phyloP scores from a whole-genome alignment of 2,797 vertebrate genomes.

The Rhinogobio ventralis region DNA sequence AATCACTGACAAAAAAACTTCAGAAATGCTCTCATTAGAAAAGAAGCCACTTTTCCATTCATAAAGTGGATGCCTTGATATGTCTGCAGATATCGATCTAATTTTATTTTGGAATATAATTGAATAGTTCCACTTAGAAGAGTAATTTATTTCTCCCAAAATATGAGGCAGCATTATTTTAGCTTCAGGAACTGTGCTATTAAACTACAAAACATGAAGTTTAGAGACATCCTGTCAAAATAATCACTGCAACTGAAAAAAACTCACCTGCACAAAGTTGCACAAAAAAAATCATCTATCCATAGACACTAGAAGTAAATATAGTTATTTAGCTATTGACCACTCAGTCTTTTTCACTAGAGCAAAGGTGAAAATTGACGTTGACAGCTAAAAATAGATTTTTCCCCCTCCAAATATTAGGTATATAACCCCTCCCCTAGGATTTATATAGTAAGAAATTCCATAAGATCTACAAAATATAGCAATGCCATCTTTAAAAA shows the following conservation, averaged over 20 bases:
- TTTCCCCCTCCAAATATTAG: slow-evolving; percentile 69
- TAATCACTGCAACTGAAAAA: slow-evolving; percentile 3
- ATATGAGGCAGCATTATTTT: not conserved
- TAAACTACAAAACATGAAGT: slow-evolving; percentile 12
- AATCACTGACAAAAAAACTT: not conserved
- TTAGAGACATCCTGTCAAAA: not conserved
- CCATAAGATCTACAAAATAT: slow-evolving; percentile 97
- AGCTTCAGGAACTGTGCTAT: not conserved
- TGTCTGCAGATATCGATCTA: not conserved
- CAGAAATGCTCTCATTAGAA: slow-evolving; percentile 18
- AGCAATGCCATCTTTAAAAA: slow-evolving; percentile 94
- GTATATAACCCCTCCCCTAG: slow-evolving; percentile 86
- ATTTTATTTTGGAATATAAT: slow-evolving; percentile 3
- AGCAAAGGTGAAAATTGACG: slow-evolving; percentile 82
- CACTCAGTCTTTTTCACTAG: slow-evolving; percentile 60
- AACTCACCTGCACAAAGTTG: not conserved
- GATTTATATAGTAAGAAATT: slow-evolving; percentile 83
- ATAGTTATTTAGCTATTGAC: slow-evolving; percentile 67
- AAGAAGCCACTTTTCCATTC: slow-evolving; percentile 4
- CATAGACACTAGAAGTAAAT: slow-evolving; percentile 63
- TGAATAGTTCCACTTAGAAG: not conserved
- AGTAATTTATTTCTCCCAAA: not conserved
- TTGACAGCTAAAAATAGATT: slow-evolving; percentile 97
- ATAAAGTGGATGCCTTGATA: slow-evolving; percentile 20
- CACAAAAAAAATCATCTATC: not conserved